Evolutionary conservation across 2,888 invertebrate genomes (phyloP).

Genomic region (Yponomeuta evonymella): DNA sequence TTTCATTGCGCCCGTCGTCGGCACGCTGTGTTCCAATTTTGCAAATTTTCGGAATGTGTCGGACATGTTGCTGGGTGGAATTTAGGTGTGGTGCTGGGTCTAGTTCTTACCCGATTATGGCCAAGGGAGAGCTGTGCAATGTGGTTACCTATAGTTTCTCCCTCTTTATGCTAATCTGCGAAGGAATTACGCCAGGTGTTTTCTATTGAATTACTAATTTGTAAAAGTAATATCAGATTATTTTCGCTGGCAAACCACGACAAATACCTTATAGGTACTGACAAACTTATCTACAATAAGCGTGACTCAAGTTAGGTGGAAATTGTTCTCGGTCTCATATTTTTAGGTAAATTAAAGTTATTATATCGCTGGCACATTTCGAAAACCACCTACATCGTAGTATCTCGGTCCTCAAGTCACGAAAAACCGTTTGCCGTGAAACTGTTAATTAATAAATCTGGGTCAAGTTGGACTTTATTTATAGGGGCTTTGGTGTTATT

Average conservation of each 20-base stretch:
- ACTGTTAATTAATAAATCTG: slow-evolving; percentile 3
- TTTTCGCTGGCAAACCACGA: no score
- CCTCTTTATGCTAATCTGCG: neutral
- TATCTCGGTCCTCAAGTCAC: neutral
- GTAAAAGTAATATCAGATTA: no score
- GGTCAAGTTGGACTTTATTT: neutral
- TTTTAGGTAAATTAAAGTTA: neutral
- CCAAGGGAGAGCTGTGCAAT: neutral
- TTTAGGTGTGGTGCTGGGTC: neutral
- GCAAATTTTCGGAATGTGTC: neutral
- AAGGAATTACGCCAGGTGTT: no score
- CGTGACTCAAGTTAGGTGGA: neutral
- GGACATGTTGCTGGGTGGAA: neutral
- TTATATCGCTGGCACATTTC: neutral
- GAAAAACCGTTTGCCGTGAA: slow-evolving; percentile 4
- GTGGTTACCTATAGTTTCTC: neutral
- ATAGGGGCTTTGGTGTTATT: neutral
- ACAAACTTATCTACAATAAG: neutral
- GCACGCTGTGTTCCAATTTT: slow-evolving; percentile 11
- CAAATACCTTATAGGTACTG: no score
- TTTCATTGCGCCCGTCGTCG: neutral
- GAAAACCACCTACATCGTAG: neutral
- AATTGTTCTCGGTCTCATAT: neutral
- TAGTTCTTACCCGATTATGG: neutral
- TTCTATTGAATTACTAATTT: no score